Evolutionary conservation across 2,113 vertebrate species (phyloP).

Genomic region (Cyphomyrus discorhynchus): DNA sequence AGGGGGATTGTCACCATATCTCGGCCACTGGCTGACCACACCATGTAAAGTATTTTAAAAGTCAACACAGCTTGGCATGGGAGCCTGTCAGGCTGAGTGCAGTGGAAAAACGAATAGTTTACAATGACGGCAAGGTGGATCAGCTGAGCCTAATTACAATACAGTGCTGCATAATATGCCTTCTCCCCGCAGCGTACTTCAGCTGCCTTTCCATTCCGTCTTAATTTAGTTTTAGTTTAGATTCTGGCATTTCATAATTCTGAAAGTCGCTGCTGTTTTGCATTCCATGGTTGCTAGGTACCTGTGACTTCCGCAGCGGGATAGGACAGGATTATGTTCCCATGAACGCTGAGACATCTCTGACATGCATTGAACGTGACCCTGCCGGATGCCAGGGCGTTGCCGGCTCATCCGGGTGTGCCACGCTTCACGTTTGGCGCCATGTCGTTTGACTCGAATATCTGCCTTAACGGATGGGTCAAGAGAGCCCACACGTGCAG

Average conservation of each 20-base stretch:
- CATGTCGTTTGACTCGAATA: neutral
- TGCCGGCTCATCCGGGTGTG: neutral
- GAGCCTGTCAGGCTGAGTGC: constrained; percentile 42
- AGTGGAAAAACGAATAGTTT: neutral
- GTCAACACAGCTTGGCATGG: constrained; percentile 58
- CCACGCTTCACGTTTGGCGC: neutral
- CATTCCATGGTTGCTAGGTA: neutral
- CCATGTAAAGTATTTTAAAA: constrained; percentile 61
- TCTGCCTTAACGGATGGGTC: neutral
- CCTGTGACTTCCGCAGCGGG: neutral
- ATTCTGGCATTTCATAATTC: neutral
- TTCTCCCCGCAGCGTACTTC: neutral
- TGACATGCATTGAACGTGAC: neutral
- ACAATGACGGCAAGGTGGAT: neutral
- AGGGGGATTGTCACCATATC: constrained; percentile 68
- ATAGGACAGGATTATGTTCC: neutral
- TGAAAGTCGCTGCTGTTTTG: neutral
- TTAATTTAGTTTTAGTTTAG: neutral
- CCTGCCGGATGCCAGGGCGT: neutral
- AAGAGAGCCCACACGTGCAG: neutral
- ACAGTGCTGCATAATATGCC: neutral
- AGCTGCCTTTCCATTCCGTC: neutral
- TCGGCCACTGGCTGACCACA: constrained; percentile 59
- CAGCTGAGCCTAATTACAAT: neutral
- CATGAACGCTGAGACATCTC: neutral